Conservation (phyloP, 1,140 invertebrate genomes). For the Dendroctonus valens region DNA sequence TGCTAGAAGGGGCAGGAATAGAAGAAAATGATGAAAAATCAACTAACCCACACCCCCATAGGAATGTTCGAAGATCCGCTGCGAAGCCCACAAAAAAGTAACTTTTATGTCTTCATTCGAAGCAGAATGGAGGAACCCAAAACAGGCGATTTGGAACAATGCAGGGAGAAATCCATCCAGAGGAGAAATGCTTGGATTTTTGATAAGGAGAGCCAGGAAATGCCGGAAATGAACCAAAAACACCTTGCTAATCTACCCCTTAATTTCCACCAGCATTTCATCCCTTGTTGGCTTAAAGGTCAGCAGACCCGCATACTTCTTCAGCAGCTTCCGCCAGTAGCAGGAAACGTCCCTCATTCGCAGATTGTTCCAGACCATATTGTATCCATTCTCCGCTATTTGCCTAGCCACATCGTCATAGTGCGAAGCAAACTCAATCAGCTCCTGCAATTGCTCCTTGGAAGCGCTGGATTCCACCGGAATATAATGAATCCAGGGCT, state of each 20-base stretch:
- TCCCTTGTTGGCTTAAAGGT: slow-evolving; percentile 66
- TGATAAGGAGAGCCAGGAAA: too few relatives aligned
- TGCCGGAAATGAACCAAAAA: too few relatives aligned
- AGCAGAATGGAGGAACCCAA: too few relatives aligned
- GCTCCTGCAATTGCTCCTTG: slow-evolving; percentile 64
- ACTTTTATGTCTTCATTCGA: too few relatives aligned
- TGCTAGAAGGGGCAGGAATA: too few relatives aligned
- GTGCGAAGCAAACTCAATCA: slow-evolving; percentile 75
- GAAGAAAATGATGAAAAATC: too few relatives aligned
- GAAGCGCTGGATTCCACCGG: slow-evolving; percentile 74
- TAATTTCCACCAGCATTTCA: slow-evolving; percentile 56
- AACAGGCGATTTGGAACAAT: too few relatives aligned
- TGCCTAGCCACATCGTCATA: slow-evolving; percentile 73
- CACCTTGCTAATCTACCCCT: slow-evolving; percentile 24
- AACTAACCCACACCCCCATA: too few relatives aligned
- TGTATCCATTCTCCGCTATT: slow-evolving; percentile 79
- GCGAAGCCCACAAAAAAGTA: too few relatives aligned
- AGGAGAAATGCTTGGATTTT: too few relatives aligned
- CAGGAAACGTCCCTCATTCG: slow-evolving; percentile 78
- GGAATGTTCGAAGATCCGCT: too few relatives aligned
- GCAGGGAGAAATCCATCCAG: too few relatives aligned
- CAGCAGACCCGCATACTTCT: slow-evolving; percentile 74
- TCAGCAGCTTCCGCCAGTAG: slow-evolving; percentile 85
- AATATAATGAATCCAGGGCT: slow-evolving; percentile 96
- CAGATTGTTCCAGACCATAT: slow-evolving; percentile 84